Evolutionary conservation across 2,888 invertebrate genomes (phyloP).

Genomic region (Bunonema sp.): DNA sequence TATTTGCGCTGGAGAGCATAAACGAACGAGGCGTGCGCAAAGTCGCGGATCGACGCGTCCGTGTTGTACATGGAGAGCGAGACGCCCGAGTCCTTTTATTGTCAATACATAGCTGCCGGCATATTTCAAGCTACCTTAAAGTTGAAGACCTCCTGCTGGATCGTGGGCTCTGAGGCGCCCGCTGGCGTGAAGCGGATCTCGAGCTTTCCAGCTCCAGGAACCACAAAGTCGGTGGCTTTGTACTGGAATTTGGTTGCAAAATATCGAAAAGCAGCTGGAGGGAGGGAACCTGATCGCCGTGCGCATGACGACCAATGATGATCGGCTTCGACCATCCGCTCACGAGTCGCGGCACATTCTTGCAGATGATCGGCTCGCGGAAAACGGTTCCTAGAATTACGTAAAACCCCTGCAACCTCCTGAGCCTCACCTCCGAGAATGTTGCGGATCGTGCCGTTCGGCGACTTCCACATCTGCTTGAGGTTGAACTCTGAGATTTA

Average conservation of each 20-base stretch:
- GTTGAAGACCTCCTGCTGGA: conserved; percentile 20
- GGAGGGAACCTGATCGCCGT: conserved; percentile 62
- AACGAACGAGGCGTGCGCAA: conserved; percentile 84
- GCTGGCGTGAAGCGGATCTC: conserved; percentile 61
- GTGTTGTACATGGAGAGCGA: conserved; percentile 88
- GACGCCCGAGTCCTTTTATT: conserved; percentile 55
- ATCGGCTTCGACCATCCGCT: conserved; percentile 88
- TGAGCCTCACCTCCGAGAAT: conserved; percentile 46
- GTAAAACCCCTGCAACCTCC: neutral
- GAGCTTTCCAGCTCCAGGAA: conserved; percentile 74
- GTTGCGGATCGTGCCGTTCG: conserved; percentile 54
- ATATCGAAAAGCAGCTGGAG: neutral
- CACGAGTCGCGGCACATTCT: conserved; percentile 79
- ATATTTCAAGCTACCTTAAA: conserved; percentile 12
- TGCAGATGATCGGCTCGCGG: conserved; percentile 53
- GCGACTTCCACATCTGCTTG: conserved; percentile 54
- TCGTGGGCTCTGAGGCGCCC: conserved; percentile 11
- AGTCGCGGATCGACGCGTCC: conserved; percentile 64
- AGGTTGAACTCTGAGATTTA: conserved; percentile 49
- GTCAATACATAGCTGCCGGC: neutral
- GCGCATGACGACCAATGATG: conserved; percentile 79
- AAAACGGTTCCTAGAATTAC: conserved; percentile 50
- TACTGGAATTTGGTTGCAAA: conserved; percentile 50
- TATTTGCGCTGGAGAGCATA: conserved; percentile 68
- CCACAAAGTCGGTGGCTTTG: conserved; percentile 86